These are phyloP conservation scores for Paracyprichromis sp. DNA, from an alignment of 2,113 vertebrate genomes.

Conservation along the genomic window DNA sequence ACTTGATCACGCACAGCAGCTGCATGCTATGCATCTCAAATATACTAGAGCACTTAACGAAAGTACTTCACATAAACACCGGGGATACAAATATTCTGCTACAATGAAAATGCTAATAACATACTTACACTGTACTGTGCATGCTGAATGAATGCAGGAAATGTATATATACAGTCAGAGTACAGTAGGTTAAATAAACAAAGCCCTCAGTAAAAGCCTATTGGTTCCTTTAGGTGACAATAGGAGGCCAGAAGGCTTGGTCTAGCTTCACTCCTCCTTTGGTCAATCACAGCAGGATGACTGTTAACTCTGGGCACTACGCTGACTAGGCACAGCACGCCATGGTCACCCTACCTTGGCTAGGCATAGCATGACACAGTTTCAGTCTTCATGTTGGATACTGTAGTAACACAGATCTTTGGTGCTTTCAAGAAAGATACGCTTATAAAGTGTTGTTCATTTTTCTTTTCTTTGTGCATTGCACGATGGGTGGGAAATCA, in stretches of 20 bases:
- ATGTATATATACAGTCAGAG: neutral
- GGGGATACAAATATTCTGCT: neutral
- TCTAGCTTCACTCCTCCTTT: conserved; percentile 16
- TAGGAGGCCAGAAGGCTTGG: conserved; percentile 7
- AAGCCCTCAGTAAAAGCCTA: neutral
- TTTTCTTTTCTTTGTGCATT: neutral
- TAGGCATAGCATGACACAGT: neutral
- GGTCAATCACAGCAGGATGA: conserved; percentile 20
- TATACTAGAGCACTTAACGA: neutral
- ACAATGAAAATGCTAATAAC: conserved; percentile 27
- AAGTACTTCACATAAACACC: conserved; percentile 9
- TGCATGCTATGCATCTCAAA: conserved; percentile 25
- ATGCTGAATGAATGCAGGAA: neutral
- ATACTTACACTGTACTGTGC: neutral
- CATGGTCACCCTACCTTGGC: conserved; percentile 8
- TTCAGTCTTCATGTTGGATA: neutral
- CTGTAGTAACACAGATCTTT: neutral
- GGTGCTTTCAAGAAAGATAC: neutral
- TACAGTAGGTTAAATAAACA: neutral
- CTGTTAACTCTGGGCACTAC: neutral
- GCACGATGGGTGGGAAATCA: neutral
- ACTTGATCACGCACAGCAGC: conserved; percentile 20
- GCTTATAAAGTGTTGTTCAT: neutral
- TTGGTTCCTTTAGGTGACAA: neutral
- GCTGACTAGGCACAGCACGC: conserved; percentile 16